Conservation (phyloP, 92 coral and sea anemone species). For the Epizoanthus ramosus region DNA sequence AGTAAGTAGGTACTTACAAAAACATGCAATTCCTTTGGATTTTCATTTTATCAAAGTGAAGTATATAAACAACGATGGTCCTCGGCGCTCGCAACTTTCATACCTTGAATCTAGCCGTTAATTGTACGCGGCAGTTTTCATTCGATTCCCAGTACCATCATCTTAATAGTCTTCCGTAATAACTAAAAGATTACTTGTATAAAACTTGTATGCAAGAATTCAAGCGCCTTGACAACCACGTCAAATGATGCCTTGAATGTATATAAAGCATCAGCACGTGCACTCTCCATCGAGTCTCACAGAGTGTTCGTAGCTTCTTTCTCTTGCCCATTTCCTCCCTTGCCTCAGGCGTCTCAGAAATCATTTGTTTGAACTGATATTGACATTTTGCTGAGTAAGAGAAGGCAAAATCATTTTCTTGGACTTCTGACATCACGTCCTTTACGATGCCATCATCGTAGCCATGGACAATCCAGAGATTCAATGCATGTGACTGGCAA, state of each 20-base stretch:
- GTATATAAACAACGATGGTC: too few relatives aligned
- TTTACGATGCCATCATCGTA: constrained; percentile 18
- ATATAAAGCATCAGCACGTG: constrained; percentile 29
- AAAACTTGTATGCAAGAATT: constrained; percentile 34
- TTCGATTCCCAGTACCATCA: too few relatives aligned
- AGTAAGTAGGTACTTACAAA: too few relatives aligned
- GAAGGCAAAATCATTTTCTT: constrained; percentile 39
- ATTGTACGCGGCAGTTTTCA: too few relatives aligned
- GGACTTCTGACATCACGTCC: constrained; percentile 34
- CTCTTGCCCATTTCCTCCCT: constrained; percentile 26
- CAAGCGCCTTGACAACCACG: constrained; percentile 37
- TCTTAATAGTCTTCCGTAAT: too few relatives aligned
- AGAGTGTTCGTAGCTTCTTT: constrained; percentile 28
- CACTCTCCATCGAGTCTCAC: constrained; percentile 37
- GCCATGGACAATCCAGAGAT: constrained; percentile 32
- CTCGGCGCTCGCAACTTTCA: too few relatives aligned
- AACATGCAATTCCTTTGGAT: too few relatives aligned
- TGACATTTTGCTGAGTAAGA: constrained; percentile 39
- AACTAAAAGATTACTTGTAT: too few relatives aligned
- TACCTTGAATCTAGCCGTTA: too few relatives aligned
- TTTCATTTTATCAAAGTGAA: too few relatives aligned
- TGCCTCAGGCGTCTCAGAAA: constrained; percentile 34
- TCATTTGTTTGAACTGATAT: constrained; percentile 34
- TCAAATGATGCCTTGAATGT: constrained; percentile 41
- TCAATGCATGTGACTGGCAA: constrained; percentile 40